A percentile compares a stretch with the other conserved stretches of the same genome.
phyloP scores from a whole-genome alignment of 2,113 vertebrate genomes.

The Corythaixoides concolor region DNA sequence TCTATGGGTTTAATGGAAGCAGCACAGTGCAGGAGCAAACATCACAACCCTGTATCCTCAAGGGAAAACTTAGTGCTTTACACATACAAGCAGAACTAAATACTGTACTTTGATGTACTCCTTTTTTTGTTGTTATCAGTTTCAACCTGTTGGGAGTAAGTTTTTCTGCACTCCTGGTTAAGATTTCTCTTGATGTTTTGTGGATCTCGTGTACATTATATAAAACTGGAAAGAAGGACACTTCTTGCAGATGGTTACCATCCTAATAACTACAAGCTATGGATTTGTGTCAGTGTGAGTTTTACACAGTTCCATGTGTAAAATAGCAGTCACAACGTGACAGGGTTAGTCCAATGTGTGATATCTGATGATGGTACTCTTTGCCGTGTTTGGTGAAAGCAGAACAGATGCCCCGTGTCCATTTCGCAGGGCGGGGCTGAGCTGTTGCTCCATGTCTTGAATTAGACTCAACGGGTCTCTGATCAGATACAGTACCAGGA shows the following conservation, averaged over 20 bases:
- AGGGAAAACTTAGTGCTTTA: slow-evolving; percentile 64
- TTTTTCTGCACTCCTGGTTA: background rate
- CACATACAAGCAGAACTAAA: slow-evolving; percentile 70
- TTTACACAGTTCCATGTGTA: background rate
- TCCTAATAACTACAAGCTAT: background rate
- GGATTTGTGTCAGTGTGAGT: background rate
- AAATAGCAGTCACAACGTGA: background rate
- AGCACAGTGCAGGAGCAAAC: slow-evolving; percentile 50
- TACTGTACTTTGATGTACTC: slow-evolving; percentile 64
- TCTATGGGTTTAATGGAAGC: slow-evolving; percentile 56
- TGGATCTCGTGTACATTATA: background rate
- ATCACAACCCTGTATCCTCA: slow-evolving; percentile 56
- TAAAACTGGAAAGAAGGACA: background rate
- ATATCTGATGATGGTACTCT: background rate
- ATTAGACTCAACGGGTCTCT: background rate
- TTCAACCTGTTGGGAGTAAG: slow-evolving; percentile 21
- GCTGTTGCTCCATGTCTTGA: background rate
- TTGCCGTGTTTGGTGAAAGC: background rate
- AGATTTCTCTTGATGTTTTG: background rate
- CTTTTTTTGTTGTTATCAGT: background rate
- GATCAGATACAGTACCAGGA: background rate
- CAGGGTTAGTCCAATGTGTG: background rate
- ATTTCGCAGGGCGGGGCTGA: background rate
- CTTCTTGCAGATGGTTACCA: background rate
- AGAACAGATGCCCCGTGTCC: background rate